These are phyloP conservation scores for Ara ararauna DNA, from an alignment of 2,797 vertebrate species.

Conservation along the genomic window DNA sequence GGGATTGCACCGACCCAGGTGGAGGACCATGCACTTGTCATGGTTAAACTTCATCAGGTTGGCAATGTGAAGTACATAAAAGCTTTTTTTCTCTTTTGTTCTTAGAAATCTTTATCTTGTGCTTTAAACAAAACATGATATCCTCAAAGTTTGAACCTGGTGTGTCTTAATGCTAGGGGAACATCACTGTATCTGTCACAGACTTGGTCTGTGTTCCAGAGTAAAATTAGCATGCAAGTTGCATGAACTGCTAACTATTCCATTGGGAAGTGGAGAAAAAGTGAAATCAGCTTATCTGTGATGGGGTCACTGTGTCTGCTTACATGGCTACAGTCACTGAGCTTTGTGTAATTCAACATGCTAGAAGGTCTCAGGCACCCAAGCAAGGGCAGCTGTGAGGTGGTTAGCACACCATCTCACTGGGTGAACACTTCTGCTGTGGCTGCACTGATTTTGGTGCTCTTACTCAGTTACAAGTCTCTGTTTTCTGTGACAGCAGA, in stretches of 20 bases:
- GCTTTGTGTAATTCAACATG: neutral
- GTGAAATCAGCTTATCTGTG: neutral
- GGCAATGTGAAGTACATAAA: neutral
- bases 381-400: neutral
- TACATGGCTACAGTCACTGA: neutral
- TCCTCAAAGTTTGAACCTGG: neutral
- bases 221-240: neutral
- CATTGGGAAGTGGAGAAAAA: neutral
- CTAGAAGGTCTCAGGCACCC: neutral
- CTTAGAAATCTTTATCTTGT: neutral
- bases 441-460: fast-evolving
- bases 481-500: neutral
- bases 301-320: neutral
- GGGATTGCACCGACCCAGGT: too few species aligned
- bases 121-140: neutral
- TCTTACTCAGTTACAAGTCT: neutral
- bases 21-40: too few species aligned
- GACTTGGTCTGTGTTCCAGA: neutral
- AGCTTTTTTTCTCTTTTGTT: neutral
- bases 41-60: too few species aligned
- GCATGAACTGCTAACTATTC: neutral
- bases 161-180: neutral
- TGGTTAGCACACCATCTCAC: neutral
- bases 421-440: neutral
- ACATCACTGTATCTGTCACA: neutral